Evolutionary conservation across 2,113 vertebrate species (phyloP).

Genomic region (Pelecanus crispus): DNA sequence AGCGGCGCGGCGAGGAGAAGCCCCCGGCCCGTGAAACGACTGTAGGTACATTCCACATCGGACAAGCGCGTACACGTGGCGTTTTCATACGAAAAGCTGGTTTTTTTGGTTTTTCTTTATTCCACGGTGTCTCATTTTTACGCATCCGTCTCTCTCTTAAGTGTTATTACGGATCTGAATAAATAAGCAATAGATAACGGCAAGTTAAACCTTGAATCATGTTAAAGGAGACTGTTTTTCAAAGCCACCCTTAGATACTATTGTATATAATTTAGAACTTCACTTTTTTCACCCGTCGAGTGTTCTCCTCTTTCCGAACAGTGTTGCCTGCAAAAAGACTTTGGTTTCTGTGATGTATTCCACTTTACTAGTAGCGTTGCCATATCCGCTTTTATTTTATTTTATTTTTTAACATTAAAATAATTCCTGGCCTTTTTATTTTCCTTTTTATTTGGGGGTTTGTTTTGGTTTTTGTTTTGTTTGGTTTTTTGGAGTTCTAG

Average conservation of each 20-base stretch:
- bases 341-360: slow-evolving; percentile 73
- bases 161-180: slow-evolving; percentile 65
- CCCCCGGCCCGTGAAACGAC: slow-evolving; percentile 15
- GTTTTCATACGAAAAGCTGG: slow-evolving; percentile 65
- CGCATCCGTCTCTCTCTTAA: slow-evolving; percentile 65
- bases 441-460: not conserved
- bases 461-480: not conserved
- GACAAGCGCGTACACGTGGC: slow-evolving; percentile 59
- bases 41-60: slow-evolving; percentile 78
- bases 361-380: slow-evolving; percentile 66
- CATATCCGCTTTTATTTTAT: slow-evolving; percentile 59
- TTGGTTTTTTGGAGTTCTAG: not conserved
- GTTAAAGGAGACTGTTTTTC: slow-evolving; percentile 65
- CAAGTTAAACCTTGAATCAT: slow-evolving; percentile 52
- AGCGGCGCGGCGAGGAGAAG: not conserved
- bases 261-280: slow-evolving; percentile 78
- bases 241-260: slow-evolving; percentile 62
- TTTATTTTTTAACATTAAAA: slow-evolving; percentile 66
- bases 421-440: slow-evolving; percentile 52
- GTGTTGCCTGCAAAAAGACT: slow-evolving; percentile 79
- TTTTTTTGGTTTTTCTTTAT: not conserved
- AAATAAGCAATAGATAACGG: slow-evolving; percentile 77
- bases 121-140: slow-evolving; percentile 74
- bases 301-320: slow-evolving; percentile 73
- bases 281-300: slow-evolving; percentile 72